Percentiles rank a stretch among this genome's conserved stretches.
phyloP scores from a whole-genome alignment of 2,888 invertebrate species.

The Clanis bilineata region DNA sequence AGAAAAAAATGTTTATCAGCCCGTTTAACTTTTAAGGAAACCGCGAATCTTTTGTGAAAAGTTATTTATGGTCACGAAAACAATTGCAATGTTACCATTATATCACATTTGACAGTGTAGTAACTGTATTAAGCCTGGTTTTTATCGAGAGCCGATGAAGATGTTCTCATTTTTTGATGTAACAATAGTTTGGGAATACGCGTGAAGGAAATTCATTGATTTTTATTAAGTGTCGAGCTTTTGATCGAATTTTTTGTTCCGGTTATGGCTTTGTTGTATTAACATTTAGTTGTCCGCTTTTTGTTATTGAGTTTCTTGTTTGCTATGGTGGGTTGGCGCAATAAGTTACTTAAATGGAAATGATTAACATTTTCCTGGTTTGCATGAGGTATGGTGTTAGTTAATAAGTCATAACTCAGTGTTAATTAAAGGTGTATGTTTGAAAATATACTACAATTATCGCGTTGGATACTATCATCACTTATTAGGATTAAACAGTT shows the following conservation, averaged over 20 bases:
- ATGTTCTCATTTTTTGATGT: conserved; percentile 59
- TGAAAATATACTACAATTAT: neutral
- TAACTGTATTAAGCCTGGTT: conserved; percentile 72
- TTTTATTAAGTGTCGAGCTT: conserved; percentile 13
- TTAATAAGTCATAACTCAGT: neutral
- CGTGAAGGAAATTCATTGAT: conserved; percentile 32
- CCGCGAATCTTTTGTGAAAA: conserved; percentile 79
- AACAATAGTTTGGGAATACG: conserved; percentile 55
- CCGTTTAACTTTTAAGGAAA: conserved; percentile 81
- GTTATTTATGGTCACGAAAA: conserved; percentile 79
- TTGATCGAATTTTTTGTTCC: conserved; percentile 7
- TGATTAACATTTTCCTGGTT: neutral
- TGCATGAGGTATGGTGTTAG: neutral
- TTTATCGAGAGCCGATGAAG: conserved; percentile 64
- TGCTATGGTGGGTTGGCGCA: neutral
- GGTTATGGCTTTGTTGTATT: neutral
- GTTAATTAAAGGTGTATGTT: neutral
- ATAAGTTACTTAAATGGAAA: neutral
- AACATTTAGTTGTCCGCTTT: neutral
- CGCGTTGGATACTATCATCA: neutral
- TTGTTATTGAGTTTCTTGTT: neutral
- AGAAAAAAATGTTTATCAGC: conserved; percentile 78
- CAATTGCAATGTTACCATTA: conserved; percentile 81
- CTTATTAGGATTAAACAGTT: neutral
- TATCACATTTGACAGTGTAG: conserved; percentile 76